Evolutionary conservation across 1,140 invertebrate genomes (phyloP), one percentile per base, ranked within the genome.

Genomic region (Meloidogyne hapla): DNA sequence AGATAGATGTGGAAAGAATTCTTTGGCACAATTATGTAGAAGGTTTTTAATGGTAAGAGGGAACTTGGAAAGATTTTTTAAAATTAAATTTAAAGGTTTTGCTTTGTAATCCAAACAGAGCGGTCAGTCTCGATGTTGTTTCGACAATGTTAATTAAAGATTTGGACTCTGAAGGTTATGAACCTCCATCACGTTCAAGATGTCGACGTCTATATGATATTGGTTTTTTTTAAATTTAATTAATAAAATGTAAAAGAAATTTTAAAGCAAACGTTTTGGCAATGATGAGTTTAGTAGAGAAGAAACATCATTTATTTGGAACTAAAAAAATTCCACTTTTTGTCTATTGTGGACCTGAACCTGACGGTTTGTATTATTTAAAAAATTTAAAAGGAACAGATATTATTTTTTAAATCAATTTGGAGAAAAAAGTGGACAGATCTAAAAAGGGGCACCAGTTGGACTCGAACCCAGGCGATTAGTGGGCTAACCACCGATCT

Each of bases 241-340:
- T 10, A 10, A 12, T 10, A 10, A 42, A 13, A 10, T 42, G n/a
- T n/a, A 12, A 13, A 42, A 12, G 1, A 42, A 42, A n/a, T 5
- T 56, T 56, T 56, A n/a, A n/a, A 56, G 48, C 84, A 38, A 86
- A 86, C 65, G 84, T 86, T 6, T 69, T 86, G 23, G 84, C 86
- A 2, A 84, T 84, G 15, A 82, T 86, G 72, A 79, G 78, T 13
- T 74, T 86, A 3, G 86, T 86, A 70, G 81, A 83, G 61, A 86
- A 86, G 69, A 83, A 79, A 1, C 85, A 86, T 63, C 84, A 85
- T 62, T 77, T 86, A 1, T 86, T 86, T 64, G 84, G 84, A 23
- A 86, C 84, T 6, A 86, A 86, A 69, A 86, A 87, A 63, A 86
- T 86, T 63, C 84, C 84, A 12, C 81, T 86, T 2, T 86, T 87